These are phyloP conservation scores for Hippotragus niger DNA, from an alignment of 2,113 vertebrate species.

Conservation along the genomic window DNA sequence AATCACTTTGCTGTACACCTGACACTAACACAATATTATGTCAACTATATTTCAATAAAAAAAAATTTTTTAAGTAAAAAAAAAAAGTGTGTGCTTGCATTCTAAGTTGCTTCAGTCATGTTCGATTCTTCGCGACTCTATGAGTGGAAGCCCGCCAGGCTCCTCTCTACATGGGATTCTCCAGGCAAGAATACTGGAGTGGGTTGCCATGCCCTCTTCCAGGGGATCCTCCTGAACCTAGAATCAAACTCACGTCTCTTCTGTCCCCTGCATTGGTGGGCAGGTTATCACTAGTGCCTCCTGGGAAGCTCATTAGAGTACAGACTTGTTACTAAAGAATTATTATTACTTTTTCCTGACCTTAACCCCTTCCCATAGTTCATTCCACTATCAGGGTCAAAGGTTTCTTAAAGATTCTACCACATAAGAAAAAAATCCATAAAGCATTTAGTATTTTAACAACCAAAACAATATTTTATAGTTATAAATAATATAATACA, in stretches of 20 bases:
- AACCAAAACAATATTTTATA: not conserved
- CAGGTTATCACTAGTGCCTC: not conserved
- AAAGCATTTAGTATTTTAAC: not conserved
- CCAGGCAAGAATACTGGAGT: not conserved
- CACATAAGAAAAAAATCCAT: not conserved
- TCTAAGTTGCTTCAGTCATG: not conserved
- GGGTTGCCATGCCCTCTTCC: not conserved
- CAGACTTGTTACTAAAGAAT: not conserved
- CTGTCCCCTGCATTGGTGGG: not conserved
- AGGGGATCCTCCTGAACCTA: not conserved
- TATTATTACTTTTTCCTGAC: not conserved
- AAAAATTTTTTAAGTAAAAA: no score
- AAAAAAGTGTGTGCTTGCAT: not conserved
- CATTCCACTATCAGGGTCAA: not conserved
- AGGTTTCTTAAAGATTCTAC: not conserved
- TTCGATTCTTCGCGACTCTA: rapidly evolving
- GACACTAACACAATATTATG: not conserved
- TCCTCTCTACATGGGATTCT: not conserved
- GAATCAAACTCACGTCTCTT: not conserved
- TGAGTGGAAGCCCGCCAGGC: not conserved
- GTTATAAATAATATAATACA: not conserved
- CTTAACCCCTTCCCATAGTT: not conserved
- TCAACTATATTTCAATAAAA: not conserved
- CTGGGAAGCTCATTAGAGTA: not conserved
- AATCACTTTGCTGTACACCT: not conserved